Percentiles rank a stretch among this genome's conserved stretches.
phyloP scores from a whole-genome alignment of 2,888 invertebrate species.

The Synanthedon vespiformis region DNA sequence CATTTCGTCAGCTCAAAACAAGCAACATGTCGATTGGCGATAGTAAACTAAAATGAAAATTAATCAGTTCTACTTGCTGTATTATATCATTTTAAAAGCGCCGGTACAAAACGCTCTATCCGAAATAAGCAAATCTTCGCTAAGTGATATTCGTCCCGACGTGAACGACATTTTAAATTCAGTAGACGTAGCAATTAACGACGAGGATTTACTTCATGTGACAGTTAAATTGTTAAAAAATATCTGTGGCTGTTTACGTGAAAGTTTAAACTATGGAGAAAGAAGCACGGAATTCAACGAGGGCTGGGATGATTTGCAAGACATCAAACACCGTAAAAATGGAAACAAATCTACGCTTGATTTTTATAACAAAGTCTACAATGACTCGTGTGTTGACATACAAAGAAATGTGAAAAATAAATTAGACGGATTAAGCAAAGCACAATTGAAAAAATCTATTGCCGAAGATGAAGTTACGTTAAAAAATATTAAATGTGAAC shows the following conservation, averaged over 20 bases:
- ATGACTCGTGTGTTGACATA: slow-evolving; percentile 38
- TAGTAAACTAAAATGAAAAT: slow-evolving; percentile 37
- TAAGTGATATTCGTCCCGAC: slow-evolving; percentile 7
- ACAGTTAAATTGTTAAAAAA: slow-evolving; percentile 44
- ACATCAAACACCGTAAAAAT: slow-evolving; percentile 10
- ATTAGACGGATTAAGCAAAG: background rate
- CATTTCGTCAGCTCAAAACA: slow-evolving; percentile 10
- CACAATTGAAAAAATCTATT: background rate
- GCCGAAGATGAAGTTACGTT: slow-evolving; percentile 10
- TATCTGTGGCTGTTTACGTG: slow-evolving; percentile 45
- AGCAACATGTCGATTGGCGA: slow-evolving; percentile 32
- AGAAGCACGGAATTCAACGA: slow-evolving; percentile 13
- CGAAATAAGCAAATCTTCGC: slow-evolving; percentile 10
- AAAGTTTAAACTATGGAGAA: slow-evolving; percentile 28
- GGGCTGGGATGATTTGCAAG: slow-evolving; percentile 15
- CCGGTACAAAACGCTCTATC: slow-evolving; percentile 14
- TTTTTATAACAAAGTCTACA: slow-evolving; percentile 40
- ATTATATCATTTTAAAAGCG: slow-evolving; percentile 14
- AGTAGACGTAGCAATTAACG: slow-evolving; percentile 36
- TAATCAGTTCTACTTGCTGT: slow-evolving; percentile 11
- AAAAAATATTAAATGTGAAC: slow-evolving; percentile 13
- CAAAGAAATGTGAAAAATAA: slow-evolving; percentile 22
- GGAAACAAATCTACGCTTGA: slow-evolving; percentile 17
- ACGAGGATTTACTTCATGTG: slow-evolving; percentile 38
- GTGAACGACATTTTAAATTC: slow-evolving; percentile 38